phyloP scores from a whole-genome alignment of 2,113 vertebrate species.

The Sylvilagus bachmani region DNA sequence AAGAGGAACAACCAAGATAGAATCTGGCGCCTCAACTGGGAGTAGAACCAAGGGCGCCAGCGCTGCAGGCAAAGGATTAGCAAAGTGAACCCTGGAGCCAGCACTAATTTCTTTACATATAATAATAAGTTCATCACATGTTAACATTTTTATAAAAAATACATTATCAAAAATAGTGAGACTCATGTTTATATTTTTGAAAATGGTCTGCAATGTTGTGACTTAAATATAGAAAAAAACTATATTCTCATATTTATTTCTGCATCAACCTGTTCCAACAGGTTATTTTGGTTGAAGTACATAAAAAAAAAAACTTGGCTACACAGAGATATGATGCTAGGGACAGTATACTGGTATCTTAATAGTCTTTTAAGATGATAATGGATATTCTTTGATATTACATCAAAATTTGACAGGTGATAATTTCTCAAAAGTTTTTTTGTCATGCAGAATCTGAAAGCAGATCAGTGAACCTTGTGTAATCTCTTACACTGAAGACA shows the following conservation, averaged over 20 bases:
- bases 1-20: no score
- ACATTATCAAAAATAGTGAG: background rate
- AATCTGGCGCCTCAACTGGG: no score
- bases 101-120: no score
- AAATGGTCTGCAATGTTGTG: conserved; percentile 3
- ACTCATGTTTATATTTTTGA: background rate
- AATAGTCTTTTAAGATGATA: conserved; percentile 3
- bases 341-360: background rate
- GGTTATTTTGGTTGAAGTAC: background rate
- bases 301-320: background rate
- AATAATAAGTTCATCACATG: background rate
- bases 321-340: background rate
- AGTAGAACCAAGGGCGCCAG: no score
- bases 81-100: no score
- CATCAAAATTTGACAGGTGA: background rate
- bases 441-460: background rate
- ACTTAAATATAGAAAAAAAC: background rate
- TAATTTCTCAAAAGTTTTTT: conserved; percentile 5
- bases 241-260: background rate
- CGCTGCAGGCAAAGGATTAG: no score
- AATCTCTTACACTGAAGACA: background rate
- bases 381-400: background rate
- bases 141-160: background rate
- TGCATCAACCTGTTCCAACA: background rate
- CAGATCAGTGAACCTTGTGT: background rate